Base-by-base conservation (phyloP, 2,888 invertebrate genomes). In the Drosophila anomalata region DNA sequence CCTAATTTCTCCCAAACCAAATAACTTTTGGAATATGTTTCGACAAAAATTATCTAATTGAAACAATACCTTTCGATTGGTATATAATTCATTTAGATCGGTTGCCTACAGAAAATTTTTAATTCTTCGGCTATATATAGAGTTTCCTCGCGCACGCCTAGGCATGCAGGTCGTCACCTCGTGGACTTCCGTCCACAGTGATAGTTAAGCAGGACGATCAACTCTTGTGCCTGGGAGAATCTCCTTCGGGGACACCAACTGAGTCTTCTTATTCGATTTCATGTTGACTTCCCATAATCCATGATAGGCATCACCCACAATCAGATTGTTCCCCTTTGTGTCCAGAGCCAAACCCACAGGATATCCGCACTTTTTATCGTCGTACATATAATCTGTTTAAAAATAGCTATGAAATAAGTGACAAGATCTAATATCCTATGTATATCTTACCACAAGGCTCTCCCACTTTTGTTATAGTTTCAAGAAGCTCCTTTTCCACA, bases 261-360 rank as follows among this genome's bases (percentile, higher is more conserved):
- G 91, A 60, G 94, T 93, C 78, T 94, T 94, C 79, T 93, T 94
- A 92, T 95, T 94, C 69, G 94, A 94, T 61, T 94, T 93, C 3
- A 97, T 93, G 90, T 98, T 94, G 29, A 98, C 95, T 90, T 94
- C 95, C 93, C 95, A 97, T 58, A 99, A 93, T 24, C 99, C 99
- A 86, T 95, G 94, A 90, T 98, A 98, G 0, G 97, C 94, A 93
- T 99, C 98, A 8, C 94, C 94, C 14, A 96, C 95, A 85, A 94
- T 95, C 86, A 95, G 93, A 73, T 90, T 92, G 73, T 91, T 93
- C 20, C 95, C 95, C 78, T 94, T 93, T 47, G 94, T 94, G 90
- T 96, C 96, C 89, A 97, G 95, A 69, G 94, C 92, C 87, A 99
- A 92, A 9, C 98, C 98, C 11, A 99, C 92, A 0, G 98, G 97